Conservation (phyloP, 1,140 invertebrate genomes). For the Bombus breviceps region DNA sequence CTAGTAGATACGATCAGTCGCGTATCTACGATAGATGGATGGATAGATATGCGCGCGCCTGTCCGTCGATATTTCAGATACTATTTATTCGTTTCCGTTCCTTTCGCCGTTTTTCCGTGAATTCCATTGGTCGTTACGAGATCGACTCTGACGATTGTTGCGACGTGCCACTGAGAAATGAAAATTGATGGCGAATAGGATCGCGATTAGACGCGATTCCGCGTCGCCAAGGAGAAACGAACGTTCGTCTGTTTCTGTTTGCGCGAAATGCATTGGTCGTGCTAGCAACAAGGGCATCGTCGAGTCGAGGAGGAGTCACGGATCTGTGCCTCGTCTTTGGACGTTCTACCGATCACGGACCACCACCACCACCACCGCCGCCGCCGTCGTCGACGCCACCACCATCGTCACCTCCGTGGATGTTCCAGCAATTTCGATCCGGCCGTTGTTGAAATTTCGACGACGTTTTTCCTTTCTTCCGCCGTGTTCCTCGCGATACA, state of each 20-base stretch:
- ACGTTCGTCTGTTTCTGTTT: conserved; percentile 67
- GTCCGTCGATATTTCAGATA: neutral
- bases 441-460: neutral
- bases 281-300: neutral
- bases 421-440: neutral
- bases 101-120: neutral
- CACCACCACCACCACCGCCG: neutral
- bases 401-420: neutral
- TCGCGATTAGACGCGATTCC: neutral
- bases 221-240: conserved; percentile 22
- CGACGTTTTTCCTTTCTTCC: neutral
- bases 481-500: no score
- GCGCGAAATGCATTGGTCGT: conserved; percentile 19
- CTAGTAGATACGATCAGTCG: neutral
- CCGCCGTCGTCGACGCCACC: neutral
- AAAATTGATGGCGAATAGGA: neutral
- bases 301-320: conserved; percentile 34
- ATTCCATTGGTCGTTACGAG: neutral
- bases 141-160: neutral
- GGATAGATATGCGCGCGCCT: neutral
- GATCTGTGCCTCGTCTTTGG: conserved; percentile 5
- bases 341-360: neutral
- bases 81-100: neutral
- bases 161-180: neutral
- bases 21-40: neutral